Evolutionary conservation across 1,140 invertebrate genomes (phyloP).

Genomic region (Paraescarpia echinospica): DNA sequence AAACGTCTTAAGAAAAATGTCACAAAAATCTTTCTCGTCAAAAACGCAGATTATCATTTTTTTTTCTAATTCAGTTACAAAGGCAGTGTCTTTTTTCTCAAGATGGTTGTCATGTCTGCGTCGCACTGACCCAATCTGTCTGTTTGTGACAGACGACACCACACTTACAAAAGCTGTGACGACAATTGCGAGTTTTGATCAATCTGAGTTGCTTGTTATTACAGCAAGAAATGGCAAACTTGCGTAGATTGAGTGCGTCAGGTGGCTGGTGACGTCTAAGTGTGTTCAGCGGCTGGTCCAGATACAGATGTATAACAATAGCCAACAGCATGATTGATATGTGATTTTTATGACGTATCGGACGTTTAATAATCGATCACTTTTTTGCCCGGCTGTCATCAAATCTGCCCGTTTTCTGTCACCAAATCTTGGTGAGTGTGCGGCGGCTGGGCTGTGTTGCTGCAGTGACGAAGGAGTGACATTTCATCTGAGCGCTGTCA

Average conservation of each 20-base stretch:
- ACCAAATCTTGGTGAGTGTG: background rate
- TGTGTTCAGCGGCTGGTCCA: too few relatives aligned
- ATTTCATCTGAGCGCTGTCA: background rate
- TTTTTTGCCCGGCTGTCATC: background rate
- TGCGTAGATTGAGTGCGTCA: background rate
- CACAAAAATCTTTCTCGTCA: background rate
- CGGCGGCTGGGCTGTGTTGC: background rate
- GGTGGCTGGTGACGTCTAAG: too few relatives aligned
- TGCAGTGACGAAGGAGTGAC: background rate
- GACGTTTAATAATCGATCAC: background rate
- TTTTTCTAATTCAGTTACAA: background rate
- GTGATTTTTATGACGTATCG: background rate
- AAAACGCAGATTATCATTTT: background rate
- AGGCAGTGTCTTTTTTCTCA: background rate
- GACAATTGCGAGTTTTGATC: background rate
- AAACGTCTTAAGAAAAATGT: background rate
- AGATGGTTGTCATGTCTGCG: background rate
- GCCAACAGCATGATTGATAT: background rate
- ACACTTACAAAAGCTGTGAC: background rate
- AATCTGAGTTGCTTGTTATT: constrained; percentile 6
- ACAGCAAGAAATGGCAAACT: background rate
- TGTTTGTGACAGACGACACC: background rate
- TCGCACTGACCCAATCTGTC: background rate
- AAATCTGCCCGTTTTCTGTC: background rate
- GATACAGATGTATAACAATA: background rate